Evolutionary conservation across 2,113 vertebrate genomes (phyloP).

Genomic region (Megalops atlanticus): DNA sequence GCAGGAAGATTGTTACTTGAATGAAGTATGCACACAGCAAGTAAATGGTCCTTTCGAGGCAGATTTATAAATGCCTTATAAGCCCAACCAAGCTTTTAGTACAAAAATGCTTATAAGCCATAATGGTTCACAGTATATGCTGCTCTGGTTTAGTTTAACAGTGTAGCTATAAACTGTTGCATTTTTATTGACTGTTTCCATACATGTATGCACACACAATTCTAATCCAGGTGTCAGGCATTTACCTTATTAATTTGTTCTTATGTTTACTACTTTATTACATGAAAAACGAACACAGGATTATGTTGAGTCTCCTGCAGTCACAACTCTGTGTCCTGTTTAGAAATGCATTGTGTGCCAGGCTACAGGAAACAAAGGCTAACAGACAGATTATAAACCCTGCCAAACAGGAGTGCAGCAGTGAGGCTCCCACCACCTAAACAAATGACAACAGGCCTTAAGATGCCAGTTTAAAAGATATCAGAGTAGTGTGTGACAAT

Average conservation of each 20-base stretch:
- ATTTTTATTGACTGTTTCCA: too few species aligned
- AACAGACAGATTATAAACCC: neutral
- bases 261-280: neutral
- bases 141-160: too few species aligned
- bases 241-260: too few species aligned
- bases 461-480: neutral
- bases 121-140: too few species aligned
- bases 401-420: neutral
- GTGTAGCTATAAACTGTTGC: too few species aligned
- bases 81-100: neutral
- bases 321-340: neutral
- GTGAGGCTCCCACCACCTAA: neutral
- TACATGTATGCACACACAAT: too few species aligned
- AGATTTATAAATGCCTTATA: neutral
- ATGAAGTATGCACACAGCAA: neutral
- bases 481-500: constrained; percentile 31
- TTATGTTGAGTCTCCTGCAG: neutral
- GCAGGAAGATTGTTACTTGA: neutral
- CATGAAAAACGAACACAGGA: neutral
- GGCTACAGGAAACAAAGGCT: neutral
- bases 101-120: too few species aligned
- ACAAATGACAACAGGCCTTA: neutral
- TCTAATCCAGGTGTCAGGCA: too few species aligned
- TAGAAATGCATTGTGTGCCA: neutral
- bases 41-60: neutral